phyloP scores from a whole-genome alignment of 2,888 invertebrate species.

The Biston stratarius region DNA sequence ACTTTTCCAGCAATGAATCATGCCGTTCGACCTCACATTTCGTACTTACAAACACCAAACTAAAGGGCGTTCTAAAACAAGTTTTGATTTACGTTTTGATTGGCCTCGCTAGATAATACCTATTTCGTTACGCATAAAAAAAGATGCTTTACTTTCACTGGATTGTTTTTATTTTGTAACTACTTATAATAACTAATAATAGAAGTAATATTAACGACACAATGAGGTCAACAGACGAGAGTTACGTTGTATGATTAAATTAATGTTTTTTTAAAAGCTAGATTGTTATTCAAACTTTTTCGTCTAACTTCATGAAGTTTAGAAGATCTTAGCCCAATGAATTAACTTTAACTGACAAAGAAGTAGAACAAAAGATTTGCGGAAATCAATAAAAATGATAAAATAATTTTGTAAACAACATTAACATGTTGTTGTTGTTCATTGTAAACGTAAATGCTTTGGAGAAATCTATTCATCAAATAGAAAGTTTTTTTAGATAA shows the following conservation, averaged over 20 bases:
- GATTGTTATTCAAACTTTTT: constrained; percentile 49
- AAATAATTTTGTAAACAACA: too few species aligned
- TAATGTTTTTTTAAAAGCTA: constrained; percentile 17
- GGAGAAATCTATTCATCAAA: constrained; percentile 34
- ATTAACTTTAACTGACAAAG: constrained; percentile 41
- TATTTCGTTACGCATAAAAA: constrained; percentile 33
- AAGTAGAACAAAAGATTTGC: constrained; percentile 37
- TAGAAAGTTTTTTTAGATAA: background rate
- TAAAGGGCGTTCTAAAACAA: constrained; percentile 33
- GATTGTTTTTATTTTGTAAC: constrained; percentile 50
- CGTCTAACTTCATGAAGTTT: constrained; percentile 29
- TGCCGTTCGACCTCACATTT: constrained; percentile 43
- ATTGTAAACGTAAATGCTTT: constrained; percentile 24
- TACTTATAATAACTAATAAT: constrained; percentile 35
- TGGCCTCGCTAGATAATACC: constrained; percentile 29
- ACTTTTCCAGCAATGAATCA: constrained; percentile 55
- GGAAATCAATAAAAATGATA: constrained; percentile 30
- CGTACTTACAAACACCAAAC: constrained; percentile 35
- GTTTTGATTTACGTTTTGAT: constrained; percentile 32
- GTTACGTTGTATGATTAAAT: constrained; percentile 4
- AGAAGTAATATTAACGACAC: constrained; percentile 28
- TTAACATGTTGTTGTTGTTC: too few species aligned
- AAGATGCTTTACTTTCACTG: constrained; percentile 54
- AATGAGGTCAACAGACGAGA: constrained; percentile 51
- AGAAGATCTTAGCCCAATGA: constrained; percentile 34